Conservation (phyloP, 2,888 invertebrate genomes). For the Philonicus albiceps region DNA sequence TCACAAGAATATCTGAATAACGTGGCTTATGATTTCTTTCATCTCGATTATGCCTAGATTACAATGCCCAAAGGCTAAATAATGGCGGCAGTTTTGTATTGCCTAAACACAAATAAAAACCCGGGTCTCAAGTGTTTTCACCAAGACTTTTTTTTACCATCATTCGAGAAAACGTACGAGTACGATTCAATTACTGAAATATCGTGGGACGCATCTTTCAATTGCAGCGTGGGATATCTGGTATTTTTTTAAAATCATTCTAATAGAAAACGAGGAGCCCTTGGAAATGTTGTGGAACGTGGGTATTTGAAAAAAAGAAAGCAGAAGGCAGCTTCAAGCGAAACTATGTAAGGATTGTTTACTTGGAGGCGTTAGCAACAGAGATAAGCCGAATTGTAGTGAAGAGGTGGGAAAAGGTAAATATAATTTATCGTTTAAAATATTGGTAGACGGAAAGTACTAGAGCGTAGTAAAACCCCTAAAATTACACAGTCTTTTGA, state of each 20-base stretch:
- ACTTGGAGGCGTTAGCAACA: background rate
- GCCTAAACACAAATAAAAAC: background rate
- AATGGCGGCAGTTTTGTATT: background rate
- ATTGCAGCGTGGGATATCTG: background rate
- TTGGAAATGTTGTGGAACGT: background rate
- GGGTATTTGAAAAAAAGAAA: background rate
- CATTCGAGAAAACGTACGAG: background rate
- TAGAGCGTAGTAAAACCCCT: background rate
- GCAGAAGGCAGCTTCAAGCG: background rate
- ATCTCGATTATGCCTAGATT: background rate
- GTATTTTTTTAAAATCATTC: background rate
- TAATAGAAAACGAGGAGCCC: background rate
- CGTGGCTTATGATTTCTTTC: background rate
- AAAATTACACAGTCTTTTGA: background rate
- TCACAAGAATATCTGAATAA: too few species aligned
- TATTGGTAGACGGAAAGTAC: background rate
- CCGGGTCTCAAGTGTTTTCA: background rate
- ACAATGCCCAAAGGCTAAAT: background rate
- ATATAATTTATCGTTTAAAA: background rate
- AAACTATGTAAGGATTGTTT: background rate
- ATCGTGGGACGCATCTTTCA: background rate
- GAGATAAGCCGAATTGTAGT: background rate
- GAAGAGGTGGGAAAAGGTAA: background rate
- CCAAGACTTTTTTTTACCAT: background rate
- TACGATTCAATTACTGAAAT: background rate